Conservation (phyloP, 2,888 invertebrate genomes). For the Shargacucullia verbasci region DNA sequence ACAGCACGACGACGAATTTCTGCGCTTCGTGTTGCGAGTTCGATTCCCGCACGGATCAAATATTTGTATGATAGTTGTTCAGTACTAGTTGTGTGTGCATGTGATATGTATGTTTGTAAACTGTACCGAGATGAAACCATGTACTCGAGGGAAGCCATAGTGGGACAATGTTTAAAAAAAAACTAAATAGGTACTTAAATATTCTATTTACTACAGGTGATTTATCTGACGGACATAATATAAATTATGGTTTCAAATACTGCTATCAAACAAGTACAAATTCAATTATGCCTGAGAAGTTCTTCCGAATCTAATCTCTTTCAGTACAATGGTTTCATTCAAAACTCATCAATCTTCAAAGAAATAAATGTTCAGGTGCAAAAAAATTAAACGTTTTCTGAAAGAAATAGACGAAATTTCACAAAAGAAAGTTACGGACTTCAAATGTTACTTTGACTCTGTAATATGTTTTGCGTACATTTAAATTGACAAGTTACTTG, state of each 20-base stretch:
- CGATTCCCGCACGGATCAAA: too few species aligned
- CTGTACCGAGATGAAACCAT: too few species aligned
- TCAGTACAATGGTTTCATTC: slow-evolving; percentile 48
- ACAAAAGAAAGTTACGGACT: slow-evolving; percentile 54
- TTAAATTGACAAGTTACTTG: slow-evolving; percentile 6
- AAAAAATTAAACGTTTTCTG: slow-evolving; percentile 55
- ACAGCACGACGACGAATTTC: too few species aligned
- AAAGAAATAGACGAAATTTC: slow-evolving; percentile 50
- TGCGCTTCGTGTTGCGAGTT: too few species aligned
- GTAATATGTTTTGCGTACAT: slow-evolving; percentile 37
- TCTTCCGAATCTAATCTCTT: slow-evolving; percentile 28
- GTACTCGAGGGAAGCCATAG: too few species aligned
- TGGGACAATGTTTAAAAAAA: too few species aligned
- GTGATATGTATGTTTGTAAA: too few species aligned
- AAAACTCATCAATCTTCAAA: slow-evolving; percentile 41
- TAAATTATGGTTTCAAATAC: slow-evolving; percentile 4
- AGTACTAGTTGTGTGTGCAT: too few species aligned
- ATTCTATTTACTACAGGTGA: too few species aligned
- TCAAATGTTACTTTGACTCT: slow-evolving; percentile 52
- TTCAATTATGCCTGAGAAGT: slow-evolving; percentile 26
- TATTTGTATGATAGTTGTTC: too few species aligned
- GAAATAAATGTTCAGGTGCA: slow-evolving; percentile 54
- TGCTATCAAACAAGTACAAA: slow-evolving; percentile 10
- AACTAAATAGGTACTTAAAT: too few species aligned
- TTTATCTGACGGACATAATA: slow-evolving; percentile 1